Evolutionary conservation across 2,888 invertebrate species (phyloP), one percentile per base, ranked within the genome.

Genomic region (Nudaria mundana): DNA sequence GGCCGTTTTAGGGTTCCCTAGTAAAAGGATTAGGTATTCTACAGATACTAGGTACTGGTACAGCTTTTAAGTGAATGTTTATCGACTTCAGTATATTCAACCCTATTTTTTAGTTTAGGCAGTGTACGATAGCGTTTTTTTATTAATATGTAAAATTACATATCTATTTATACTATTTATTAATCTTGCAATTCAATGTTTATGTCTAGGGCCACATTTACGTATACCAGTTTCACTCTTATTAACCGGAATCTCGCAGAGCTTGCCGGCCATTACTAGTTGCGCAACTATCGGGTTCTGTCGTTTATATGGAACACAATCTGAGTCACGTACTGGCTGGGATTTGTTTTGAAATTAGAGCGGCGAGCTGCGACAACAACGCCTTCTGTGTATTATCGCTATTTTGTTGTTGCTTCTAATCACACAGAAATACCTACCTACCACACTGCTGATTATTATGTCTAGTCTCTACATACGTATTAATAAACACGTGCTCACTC

Each of bases 271-370:
- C 65, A 65, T 55, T 58, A 52, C 53, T 42, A 40, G 52, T 55
- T 60, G 57, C 58, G 53, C 58, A 56, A 54, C 44, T 60, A 69
- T 72, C 76, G 73, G 75, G 73, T 79, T 82, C 70, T 73, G 75
- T 76, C 71, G 76, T 75, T 76, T 68, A 69, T 66, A 64, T 64
- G 63, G 70, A 81, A 80, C 78, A 83, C 75, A 80, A 83, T 81
- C 81, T 87, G 86, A 87, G 81, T 87, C 86, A 87, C 83, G 85
- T 82, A 82, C 77, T 70, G 69, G 76, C 68, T 73, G 79, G 79
- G 84, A 84, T 85, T 87, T 86, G 87, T 87, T 87, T 85, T 85
- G 86, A 86, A 87, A 87, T 81, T 83, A 76, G 83, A 84, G 76
- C 84, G 77, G 76, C 66, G 63, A 63, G 63, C 74, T 72, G 69